Conservation (phyloP, 2,113 vertebrate species). For the Gasterosteus aculeatus region DNA sequence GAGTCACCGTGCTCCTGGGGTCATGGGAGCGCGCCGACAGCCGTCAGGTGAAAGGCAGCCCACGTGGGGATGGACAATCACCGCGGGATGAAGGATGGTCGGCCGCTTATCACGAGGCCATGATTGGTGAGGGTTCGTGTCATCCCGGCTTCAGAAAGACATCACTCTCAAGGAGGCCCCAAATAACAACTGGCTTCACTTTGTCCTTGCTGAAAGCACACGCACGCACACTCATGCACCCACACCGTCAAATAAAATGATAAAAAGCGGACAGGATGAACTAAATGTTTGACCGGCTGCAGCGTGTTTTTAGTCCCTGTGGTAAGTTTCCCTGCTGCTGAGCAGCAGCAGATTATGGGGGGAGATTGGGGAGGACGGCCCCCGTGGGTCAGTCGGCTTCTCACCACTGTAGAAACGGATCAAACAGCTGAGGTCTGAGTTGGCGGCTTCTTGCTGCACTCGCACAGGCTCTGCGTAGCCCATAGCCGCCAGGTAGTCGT, state of each 20-base stretch:
- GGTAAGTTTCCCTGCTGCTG: constrained; percentile 2
- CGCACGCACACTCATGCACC: not conserved
- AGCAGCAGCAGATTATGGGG: constrained; percentile 15
- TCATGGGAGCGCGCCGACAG: constrained; percentile 35
- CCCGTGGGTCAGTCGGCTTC: constrained; percentile 46
- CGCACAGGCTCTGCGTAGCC: constrained; percentile 90
- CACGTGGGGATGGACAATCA: constrained; percentile 15
- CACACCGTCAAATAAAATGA: constrained; percentile 11
- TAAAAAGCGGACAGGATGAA: not conserved
- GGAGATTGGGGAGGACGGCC: constrained; percentile 17
- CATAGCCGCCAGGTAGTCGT: constrained; percentile 89
- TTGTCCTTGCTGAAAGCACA: not conserved
- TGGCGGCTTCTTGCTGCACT: constrained; percentile 91
- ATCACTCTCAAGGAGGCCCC: constrained; percentile 15
- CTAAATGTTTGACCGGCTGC: constrained; percentile 3
- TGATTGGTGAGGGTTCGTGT: constrained; percentile 34
- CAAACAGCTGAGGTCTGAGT: constrained; percentile 96
- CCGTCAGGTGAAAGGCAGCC: constrained; percentile 14
- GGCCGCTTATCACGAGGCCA: constrained; percentile 18
- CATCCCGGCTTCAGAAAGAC: constrained; percentile 9
- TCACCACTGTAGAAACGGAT: constrained; percentile 96
- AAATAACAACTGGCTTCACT: constrained; percentile 7
- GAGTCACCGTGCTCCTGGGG: constrained; percentile 26
- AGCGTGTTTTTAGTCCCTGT: constrained; percentile 6
- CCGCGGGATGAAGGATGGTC: constrained; percentile 38